Evolutionary conservation across 2,888 invertebrate species (phyloP), one percentile per base, ranked within the genome.

Genomic region (Lumbricus terrestris): DNA sequence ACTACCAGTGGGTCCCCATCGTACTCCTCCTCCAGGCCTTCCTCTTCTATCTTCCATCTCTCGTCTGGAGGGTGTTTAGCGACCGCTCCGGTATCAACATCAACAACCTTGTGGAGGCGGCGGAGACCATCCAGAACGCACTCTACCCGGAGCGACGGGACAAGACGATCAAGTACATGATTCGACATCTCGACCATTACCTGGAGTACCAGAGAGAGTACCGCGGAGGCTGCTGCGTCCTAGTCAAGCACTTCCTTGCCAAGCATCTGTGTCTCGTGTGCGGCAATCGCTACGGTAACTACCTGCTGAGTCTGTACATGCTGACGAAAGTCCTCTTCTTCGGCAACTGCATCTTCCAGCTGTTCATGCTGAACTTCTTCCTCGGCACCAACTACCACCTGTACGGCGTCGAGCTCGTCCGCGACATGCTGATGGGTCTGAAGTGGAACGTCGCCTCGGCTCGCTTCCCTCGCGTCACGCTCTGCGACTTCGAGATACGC

Each of bases 161-260:
- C 89, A 94, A 95, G 91, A 95, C 95, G 83, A 95, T 96, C 47
- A 95, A 95, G 92, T 94, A 95, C 85, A 94, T 95, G 34, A 94
- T 95, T 18, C 93, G 95, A 38, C 95, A 95, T 93, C 94, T 95
- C 90, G 95, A 96, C 92, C 95, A 95, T 91, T 95, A 95, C 90
- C 93, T 95, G 88, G 94, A 94, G 90, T 93, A 92, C 91, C 92
- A 92, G 90, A 93, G 94, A 15, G 95, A 95, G 91, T 94, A 95
- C 91, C 92, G 95, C 40, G 93, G 94, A 2, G 94, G 95, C 34
- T 94, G 94, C 90, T 94, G 94, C 90, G 93, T 94, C 89, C 93
- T 93, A 88, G 92, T 94, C 82, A 93, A 94, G n/a, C 94, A 94
- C 92, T 93, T 94, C 91, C 93, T 95, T 88, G 94, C 94, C 89